Conservation (phyloP, 1,140 invertebrate species). For the Phortica variegata region DNA sequence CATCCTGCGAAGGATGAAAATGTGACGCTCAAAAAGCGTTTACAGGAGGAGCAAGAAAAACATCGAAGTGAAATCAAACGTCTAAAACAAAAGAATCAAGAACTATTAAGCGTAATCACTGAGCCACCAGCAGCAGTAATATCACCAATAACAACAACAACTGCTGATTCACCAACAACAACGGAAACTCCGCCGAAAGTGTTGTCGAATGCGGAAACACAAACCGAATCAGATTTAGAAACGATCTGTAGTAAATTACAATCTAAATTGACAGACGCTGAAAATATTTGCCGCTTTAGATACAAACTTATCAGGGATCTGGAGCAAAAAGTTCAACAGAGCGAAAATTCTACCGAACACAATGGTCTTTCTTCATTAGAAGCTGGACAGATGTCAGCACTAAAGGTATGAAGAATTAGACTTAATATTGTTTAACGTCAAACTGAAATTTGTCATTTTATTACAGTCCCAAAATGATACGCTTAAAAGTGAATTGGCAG, state of each 20-base stretch:
- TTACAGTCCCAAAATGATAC: slow-evolving; percentile 25
- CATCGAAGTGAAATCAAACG: slow-evolving; percentile 28
- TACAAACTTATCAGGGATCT: slow-evolving; percentile 26
- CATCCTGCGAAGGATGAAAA: slow-evolving; percentile 42
- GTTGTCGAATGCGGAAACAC: slow-evolving; percentile 9
- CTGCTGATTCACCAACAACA: not conserved
- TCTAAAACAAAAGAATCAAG: slow-evolving; percentile 26
- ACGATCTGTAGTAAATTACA: slow-evolving; percentile 9
- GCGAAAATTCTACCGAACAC: slow-evolving; percentile 30
- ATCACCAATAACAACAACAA: not conserved
- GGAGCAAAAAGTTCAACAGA: slow-evolving; percentile 21
- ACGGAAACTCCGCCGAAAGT: not conserved
- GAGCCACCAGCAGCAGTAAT: slow-evolving; percentile 1
- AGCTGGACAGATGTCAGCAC: slow-evolving; percentile 23
- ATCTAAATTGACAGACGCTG: slow-evolving; percentile 22
- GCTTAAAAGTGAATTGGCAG: slow-evolving; percentile 20
- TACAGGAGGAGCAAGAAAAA: slow-evolving; percentile 32
- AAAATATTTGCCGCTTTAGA: slow-evolving; percentile 25
- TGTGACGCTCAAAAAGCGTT: slow-evolving; percentile 29
- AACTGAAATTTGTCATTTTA: not conserved
- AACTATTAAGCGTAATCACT: slow-evolving; percentile 22
- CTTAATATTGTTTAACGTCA: not conserved
- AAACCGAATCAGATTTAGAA: slow-evolving; percentile 32
- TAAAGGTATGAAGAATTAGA: slow-evolving; percentile 21
- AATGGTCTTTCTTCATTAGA: slow-evolving; percentile 22